Conservation (phyloP, 2,113 vertebrate genomes). For the Vulpes lagopus region DNA sequence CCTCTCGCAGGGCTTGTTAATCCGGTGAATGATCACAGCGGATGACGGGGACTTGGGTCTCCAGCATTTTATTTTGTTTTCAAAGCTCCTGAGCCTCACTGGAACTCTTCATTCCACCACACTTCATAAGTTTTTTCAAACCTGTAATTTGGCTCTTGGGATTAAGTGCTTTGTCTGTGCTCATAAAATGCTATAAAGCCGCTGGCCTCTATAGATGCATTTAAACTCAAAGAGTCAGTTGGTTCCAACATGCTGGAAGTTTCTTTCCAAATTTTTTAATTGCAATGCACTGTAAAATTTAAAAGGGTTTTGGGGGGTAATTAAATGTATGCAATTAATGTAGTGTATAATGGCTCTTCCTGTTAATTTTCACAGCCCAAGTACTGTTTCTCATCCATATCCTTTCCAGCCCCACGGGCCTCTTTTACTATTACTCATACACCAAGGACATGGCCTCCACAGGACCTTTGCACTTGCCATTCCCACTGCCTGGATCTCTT, state of each 20-base stretch:
- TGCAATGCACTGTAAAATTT: slow-evolving; percentile 71
- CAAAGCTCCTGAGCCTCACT: slow-evolving; percentile 42
- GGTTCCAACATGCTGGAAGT: slow-evolving; percentile 69
- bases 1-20: neutral
- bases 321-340: slow-evolving; percentile 77
- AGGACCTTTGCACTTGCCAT: neutral
- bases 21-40: neutral
- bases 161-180: slow-evolving; percentile 81
- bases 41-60: slow-evolving; percentile 3
- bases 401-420: neutral
- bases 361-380: slow-evolving; percentile 68
- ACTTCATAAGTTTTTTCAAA: slow-evolving; percentile 59
- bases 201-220: slow-evolving; percentile 59
- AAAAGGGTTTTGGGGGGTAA: slow-evolving; percentile 73
- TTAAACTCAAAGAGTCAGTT: slow-evolving; percentile 75
- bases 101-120: slow-evolving; percentile 54
- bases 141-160: slow-evolving; percentile 76
- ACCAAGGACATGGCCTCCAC: neutral
- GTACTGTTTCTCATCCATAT: slow-evolving; percentile 12
- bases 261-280: slow-evolving; percentile 69
- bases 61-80: slow-evolving; percentile 62
- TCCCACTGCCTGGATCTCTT: neutral
- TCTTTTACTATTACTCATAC: neutral
- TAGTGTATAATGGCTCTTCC: slow-evolving; percentile 69
- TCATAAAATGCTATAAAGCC: slow-evolving; percentile 79